Percentiles rank a stretch among this genome's conserved stretches.
Evolutionary conservation across 2,797 vertebrate species (phyloP).

Genomic region (Cichlasoma orientale): DNA sequence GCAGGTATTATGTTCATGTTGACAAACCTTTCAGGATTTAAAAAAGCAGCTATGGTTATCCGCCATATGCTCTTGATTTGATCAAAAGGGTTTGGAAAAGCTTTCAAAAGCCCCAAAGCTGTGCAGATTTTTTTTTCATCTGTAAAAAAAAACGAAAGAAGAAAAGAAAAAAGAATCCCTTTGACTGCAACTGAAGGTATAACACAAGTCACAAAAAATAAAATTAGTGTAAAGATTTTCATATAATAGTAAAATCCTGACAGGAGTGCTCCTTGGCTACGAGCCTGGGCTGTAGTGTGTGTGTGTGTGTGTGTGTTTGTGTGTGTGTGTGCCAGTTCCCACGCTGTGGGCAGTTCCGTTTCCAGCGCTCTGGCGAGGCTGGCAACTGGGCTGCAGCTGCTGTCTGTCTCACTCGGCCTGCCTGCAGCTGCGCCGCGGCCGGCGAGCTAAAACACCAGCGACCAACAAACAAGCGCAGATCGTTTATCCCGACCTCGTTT

Average conservation of each 20-base stretch:
- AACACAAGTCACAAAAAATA: background rate
- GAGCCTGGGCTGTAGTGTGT: background rate
- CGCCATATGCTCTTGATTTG: slow-evolving; percentile 4
- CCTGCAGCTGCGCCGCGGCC: slow-evolving; percentile 58
- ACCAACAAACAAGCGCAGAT: slow-evolving; percentile 45
- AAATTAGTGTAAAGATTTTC: slow-evolving; percentile 23
- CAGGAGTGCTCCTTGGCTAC: background rate
- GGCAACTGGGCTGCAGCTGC: slow-evolving; percentile 75
- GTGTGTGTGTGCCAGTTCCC: slow-evolving; percentile 62
- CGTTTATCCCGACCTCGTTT: slow-evolving; percentile 2
- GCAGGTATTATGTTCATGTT: slow-evolving; percentile 18
- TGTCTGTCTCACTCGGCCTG: slow-evolving; percentile 43
- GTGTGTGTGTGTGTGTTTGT: slow-evolving; percentile 20
- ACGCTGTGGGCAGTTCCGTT: slow-evolving; percentile 70
- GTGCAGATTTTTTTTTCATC: slow-evolving; percentile 33
- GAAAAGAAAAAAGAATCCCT: background rate
- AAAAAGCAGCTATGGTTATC: slow-evolving; percentile 41
- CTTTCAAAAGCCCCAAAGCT: slow-evolving; percentile 3
- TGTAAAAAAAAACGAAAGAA: background rate
- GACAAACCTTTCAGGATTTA: slow-evolving; percentile 24
- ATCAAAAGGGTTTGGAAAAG: slow-evolving; percentile 22
- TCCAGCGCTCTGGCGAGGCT: slow-evolving; percentile 62
- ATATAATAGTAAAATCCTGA: background rate
- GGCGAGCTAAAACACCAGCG: slow-evolving; percentile 23
- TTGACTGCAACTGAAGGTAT: background rate